Evolutionary conservation across 2,113 vertebrate species (phyloP), one percentile per base, ranked within the genome.

Genomic region (Tretioscincus oriximinensis): DNA sequence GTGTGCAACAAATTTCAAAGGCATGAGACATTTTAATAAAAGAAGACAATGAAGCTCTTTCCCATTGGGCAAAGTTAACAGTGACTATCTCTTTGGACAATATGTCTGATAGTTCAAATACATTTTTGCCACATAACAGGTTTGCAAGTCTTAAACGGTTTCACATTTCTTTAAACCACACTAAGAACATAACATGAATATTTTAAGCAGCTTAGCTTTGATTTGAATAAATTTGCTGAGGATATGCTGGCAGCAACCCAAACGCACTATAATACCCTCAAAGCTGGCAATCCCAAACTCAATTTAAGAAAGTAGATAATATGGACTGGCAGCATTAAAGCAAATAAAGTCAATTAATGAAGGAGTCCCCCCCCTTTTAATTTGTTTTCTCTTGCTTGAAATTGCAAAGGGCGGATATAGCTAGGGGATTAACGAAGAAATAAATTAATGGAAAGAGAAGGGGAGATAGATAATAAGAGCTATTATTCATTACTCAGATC

Each of bases 211-310:
- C 95, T 97, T 97, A 97, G 91, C 92, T 94, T 92, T 96, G 94
- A 97, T 97, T 97, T 97, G 95, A 98, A 97, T 96, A 96, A 96
- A 96, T 98, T 97, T 96, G 94, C 93, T 94, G 84, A 90, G 93
- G 92, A 95, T 95, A 93, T 89, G 91, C 89, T 96, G 96, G 96
- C 96, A 94, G 91, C 87, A 88, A 92, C 92, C 94, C 96, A 97
- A 95, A 94, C 93, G 93, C 90, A 91, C 92, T 91, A 88, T 95
- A 96, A 96, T 94, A 92, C 90, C 90, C 93, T 95, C 93, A 96
- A 96, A 97, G 93, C 94, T 91, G 89, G 92, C 92, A 91, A 94
- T 92, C 93, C 92, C 93, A 93, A 95, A 96, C 93, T 96, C 93
- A 95, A 94, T 97, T 97, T 96, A 92, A 93, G 90, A 94, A 92